These are phyloP conservation scores for Nesospiza acunhae DNA, from an alignment of 2,113 vertebrate genomes.

Conservation along the genomic window DNA sequence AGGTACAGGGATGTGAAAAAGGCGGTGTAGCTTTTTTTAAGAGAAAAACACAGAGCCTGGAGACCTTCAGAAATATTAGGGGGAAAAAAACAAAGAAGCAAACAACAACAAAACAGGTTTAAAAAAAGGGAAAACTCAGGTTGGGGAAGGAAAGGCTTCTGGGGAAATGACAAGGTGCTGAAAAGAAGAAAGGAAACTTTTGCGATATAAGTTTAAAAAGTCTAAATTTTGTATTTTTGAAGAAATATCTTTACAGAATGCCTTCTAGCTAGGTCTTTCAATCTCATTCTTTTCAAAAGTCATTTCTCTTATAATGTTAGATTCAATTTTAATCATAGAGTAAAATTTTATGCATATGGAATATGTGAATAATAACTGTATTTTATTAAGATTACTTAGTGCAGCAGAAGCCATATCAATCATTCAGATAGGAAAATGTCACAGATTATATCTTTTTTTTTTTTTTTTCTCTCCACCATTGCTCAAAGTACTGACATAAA, in stretches of 20 bases:
- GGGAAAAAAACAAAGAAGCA: neutral
- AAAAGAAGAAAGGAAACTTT: neutral
- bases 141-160: neutral
- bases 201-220: neutral
- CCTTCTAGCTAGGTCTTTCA: neutral
- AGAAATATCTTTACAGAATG: neutral
- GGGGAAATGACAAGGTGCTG: neutral
- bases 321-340: conserved; percentile 39
- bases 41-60: neutral
- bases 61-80: neutral
- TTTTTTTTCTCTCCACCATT: neutral
- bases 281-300: conserved; percentile 8
- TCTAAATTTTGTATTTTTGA: neutral
- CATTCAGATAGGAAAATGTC: neutral
- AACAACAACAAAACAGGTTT: neutral
- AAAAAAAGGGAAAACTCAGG: neutral
- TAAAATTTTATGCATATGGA: neutral
- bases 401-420: neutral
- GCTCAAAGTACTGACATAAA: neutral
- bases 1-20: neutral
- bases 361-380: conserved; percentile 8
- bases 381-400: conserved; percentile 26
- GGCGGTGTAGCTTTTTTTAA: neutral
- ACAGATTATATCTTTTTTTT: neutral
- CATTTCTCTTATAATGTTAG: conserved; percentile 2